These are phyloP conservation scores for Aselliscus stoliczkanus DNA, from an alignment of 2,797 vertebrate genomes.

Conservation along the genomic window DNA sequence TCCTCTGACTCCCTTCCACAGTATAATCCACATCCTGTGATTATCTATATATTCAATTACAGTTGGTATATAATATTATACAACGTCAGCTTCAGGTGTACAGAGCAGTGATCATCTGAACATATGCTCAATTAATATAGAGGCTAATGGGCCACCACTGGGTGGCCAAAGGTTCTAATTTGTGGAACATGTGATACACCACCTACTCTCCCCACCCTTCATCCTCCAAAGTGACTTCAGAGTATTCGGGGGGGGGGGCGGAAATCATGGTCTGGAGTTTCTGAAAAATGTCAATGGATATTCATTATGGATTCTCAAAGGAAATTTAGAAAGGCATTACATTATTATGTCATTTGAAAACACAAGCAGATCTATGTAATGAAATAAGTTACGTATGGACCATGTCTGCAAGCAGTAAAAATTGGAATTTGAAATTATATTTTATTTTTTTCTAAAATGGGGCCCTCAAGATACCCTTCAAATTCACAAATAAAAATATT, in stretches of 20 bases:
- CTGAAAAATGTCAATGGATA: background rate
- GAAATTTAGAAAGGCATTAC: background rate
- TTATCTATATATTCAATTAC: too few relatives aligned
- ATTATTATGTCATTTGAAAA: background rate
- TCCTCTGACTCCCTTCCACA: too few relatives aligned
- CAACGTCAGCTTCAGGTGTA: too few relatives aligned
- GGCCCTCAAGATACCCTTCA: background rate
- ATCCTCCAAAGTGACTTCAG: background rate
- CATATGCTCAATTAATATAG: background rate
- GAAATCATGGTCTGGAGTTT: background rate
- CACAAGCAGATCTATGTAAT: background rate
- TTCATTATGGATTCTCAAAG: background rate
- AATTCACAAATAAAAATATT: slow-evolving; percentile 19
- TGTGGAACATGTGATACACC: background rate
- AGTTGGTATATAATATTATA: too few relatives aligned
- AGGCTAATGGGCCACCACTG: background rate
- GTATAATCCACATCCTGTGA: too few relatives aligned
- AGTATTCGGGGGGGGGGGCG: background rate
- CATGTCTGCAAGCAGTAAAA: background rate
- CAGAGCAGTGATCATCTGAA: too few relatives aligned
- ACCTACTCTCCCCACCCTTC: background rate
- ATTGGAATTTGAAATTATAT: background rate
- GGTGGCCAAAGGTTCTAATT: background rate
- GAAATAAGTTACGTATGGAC: background rate
- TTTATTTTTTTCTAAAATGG: background rate